These are phyloP conservation scores for Neotoxoptera formosana DNA, from an alignment of 1,140 invertebrate species.

Conservation along the genomic window DNA sequence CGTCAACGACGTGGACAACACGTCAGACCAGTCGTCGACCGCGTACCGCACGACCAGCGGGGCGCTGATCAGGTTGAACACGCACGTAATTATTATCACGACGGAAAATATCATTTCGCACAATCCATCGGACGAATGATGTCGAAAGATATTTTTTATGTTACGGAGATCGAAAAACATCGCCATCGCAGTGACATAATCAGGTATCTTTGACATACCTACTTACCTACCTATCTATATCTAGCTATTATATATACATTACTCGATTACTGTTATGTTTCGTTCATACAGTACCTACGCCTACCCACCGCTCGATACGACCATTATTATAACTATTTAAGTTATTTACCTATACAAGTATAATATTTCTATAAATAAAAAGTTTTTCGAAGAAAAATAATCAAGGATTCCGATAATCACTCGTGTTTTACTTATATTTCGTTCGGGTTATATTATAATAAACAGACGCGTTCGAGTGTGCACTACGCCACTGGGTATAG, in stretches of 20 bases:
- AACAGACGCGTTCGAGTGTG: neutral
- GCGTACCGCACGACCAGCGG: neutral
- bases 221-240: no score
- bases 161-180: neutral
- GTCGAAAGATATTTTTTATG: neutral
- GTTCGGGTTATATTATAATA: neutral
- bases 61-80: neutral
- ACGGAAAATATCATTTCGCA: conserved; percentile 16
- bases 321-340: neutral
- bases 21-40: neutral
- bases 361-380: neutral
- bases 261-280: neutral
- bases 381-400: no score
- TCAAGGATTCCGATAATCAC: neutral
- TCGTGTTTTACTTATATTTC: neutral
- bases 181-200: neutral
- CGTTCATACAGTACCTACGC: neutral
- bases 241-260: no score
- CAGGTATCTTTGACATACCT: neutral
- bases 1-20: neutral
- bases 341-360: neutral
- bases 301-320: neutral
- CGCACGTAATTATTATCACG: neutral
- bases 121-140: neutral
- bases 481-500: neutral